Percentiles rank a stretch among this genome's conserved stretches.
These are phyloP conservation scores for Pseudomyrmex sp. DNA, from an alignment of 1,140 invertebrate species.

Conservation along the genomic window DNA sequence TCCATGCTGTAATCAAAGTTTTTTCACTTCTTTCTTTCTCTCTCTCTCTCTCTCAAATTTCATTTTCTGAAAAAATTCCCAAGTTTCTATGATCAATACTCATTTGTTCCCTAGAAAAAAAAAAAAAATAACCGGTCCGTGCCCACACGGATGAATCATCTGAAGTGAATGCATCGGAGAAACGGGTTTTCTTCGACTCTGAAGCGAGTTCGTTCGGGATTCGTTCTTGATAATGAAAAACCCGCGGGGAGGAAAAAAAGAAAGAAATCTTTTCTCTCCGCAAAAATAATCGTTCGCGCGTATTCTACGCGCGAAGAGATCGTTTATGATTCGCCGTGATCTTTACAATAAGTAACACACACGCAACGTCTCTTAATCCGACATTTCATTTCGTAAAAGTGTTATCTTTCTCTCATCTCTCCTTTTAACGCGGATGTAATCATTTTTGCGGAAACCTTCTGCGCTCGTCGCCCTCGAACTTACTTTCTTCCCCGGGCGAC, in stretches of 20 bases:
- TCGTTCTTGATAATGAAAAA: background rate
- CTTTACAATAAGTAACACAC: too few relatives aligned
- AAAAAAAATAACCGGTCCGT: constrained; percentile 5
- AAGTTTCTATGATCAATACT: constrained; percentile 12
- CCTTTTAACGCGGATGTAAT: constrained; percentile 5
- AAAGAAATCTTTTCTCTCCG: background rate
- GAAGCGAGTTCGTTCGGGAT: constrained; percentile 21
- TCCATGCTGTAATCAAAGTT: too few relatives aligned
- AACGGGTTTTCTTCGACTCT: constrained; percentile 28
- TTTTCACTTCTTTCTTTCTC: too few relatives aligned
- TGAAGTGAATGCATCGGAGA: constrained; percentile 14
- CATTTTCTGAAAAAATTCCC: background rate
- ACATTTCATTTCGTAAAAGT: constrained; percentile 10
- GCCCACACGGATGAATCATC: constrained; percentile 41
- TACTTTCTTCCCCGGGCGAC: constrained; percentile 2
- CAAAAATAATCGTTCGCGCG: background rate
- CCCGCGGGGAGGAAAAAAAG: background rate
- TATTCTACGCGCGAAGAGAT: background rate
- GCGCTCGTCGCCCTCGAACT: background rate
- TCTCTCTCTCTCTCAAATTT: too few relatives aligned
- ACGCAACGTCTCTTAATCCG: background rate
- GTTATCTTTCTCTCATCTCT: background rate
- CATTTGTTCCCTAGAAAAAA: constrained; percentile 16
- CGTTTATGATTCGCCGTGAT: too few relatives aligned
- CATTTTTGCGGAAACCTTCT: constrained; percentile 4